phyloP scores from a whole-genome alignment of 37 sponge, comb jelly and placozoan genomes.

The Aplysina aerophoba region DNA sequence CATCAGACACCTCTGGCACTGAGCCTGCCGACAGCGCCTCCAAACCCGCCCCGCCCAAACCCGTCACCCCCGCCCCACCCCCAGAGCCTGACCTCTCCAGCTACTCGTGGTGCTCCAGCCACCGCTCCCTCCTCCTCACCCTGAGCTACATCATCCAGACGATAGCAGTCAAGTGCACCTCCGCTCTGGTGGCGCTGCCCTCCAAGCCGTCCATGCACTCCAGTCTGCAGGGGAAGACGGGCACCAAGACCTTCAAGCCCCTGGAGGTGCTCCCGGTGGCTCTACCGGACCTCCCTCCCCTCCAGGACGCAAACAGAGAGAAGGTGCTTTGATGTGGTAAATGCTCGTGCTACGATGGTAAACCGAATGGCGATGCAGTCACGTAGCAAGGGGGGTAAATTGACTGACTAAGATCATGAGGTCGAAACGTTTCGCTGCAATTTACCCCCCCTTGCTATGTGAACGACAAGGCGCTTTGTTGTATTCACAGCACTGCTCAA shows the following conservation, averaged over 20 bases:
- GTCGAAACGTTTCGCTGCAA: too few species aligned
- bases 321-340: too few species aligned
- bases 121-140: constrained; percentile 52
- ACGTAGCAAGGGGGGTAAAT: too few species aligned
- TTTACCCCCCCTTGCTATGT: too few species aligned
- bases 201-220: not conserved
- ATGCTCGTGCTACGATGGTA: too few species aligned
- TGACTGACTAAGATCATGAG: too few species aligned
- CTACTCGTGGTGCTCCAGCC: constrained; percentile 66
- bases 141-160: constrained; percentile 76
- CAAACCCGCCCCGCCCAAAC: not conserved
- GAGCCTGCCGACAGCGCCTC: too few species aligned
- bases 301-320: constrained; percentile 44
- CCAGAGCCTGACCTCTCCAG: not conserved
- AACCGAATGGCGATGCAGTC: too few species aligned
- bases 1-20: too few species aligned
- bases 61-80: not conserved
- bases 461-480: too few species aligned
- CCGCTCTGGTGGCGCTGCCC: constrained; percentile 68
- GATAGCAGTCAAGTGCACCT: constrained; percentile 70
- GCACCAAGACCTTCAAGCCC: constrained; percentile 37
- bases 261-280: constrained; percentile 47
- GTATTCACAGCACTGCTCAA: too few species aligned
- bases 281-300: constrained; percentile 50
- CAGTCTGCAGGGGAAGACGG: constrained; percentile 22